phyloP scores from a whole-genome alignment of 2,888 invertebrate species.

The Campaea margaritaria region DNA sequence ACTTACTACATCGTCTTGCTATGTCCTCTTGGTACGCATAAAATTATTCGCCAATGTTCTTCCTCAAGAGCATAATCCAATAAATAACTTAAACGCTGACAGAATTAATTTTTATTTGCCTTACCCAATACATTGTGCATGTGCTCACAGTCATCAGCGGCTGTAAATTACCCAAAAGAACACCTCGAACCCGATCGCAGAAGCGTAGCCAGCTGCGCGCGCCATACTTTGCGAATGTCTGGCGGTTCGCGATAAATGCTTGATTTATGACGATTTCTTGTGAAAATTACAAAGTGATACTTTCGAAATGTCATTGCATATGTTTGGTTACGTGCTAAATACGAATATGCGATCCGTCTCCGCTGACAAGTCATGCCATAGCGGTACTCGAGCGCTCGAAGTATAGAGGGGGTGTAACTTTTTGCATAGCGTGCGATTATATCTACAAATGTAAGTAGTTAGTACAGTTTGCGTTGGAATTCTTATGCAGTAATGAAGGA shows the following conservation, averaged over 20 bases:
- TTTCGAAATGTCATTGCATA: conserved; percentile 45
- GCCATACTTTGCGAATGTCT: conserved; percentile 33
- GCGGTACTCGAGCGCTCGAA: conserved; percentile 41
- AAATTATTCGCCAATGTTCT: too few relatives aligned
- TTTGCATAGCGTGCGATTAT: conserved; percentile 51
- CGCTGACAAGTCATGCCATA: conserved; percentile 39
- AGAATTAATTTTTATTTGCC: background rate
- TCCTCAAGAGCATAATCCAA: too few relatives aligned
- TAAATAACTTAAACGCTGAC: background rate
- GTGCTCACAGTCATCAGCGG: conserved; percentile 9
- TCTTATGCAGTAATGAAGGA: conserved; percentile 63
- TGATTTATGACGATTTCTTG: conserved; percentile 56
- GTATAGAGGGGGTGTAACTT: conserved; percentile 42
- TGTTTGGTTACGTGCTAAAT: conserved; percentile 44
- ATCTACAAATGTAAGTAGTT: conserved; percentile 42
- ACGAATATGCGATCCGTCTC: conserved; percentile 40
- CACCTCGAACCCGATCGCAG: conserved; percentile 4
- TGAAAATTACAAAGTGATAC: conserved; percentile 47
- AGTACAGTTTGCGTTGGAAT: conserved; percentile 49
- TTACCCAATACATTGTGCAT: background rate
- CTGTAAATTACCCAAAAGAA: conserved; percentile 22
- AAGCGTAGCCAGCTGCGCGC: conserved; percentile 19
- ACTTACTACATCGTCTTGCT: too few relatives aligned
- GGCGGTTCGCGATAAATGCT: conserved; percentile 50
- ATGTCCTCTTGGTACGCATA: too few relatives aligned